Base-by-base conservation (phyloP, 2,888 invertebrate genomes). In the Eudasyphora cyanicolor region DNA sequence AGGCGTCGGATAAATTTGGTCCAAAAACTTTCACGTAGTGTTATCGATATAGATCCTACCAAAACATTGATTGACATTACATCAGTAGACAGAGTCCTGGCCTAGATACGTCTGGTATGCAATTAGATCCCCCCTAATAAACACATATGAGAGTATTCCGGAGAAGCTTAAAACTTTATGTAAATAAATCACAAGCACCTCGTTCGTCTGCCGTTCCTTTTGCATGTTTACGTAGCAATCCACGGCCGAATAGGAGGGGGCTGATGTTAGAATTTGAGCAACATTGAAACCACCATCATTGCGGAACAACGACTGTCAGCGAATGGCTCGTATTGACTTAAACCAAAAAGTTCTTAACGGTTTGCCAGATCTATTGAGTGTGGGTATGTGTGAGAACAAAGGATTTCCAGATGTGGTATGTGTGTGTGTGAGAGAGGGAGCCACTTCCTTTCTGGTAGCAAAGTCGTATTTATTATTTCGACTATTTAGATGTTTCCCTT, bases 141-240 rank as follows among this genome's bases (percentile, higher is more conserved):
- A 17, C 32, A n/a, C 5, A 35, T 38, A 7, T 14, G 35, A 54
- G 54, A n/a, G 14, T 35, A 19, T 17, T 42, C 64, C 19, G 21
- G 3, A 12, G 27, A 32, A 70, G 69, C 75, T 82, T 78, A 82
- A 74, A 82, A 78, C 38, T 82, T 82, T 62, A 78, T 54, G 32
- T 70, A 82, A 82, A 78, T 75, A 79, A 73, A 82, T 82, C 82
- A 62, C 76, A 71, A 77, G 27, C 78, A 82, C 78, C 75, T 76
- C 75, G 57, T 73, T 76, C 73, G 73, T 73, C 67, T 81, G 14
- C 6, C 12, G 24, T 57, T 57, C 24, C 14, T n/a, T 49, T 27
- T 57, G 2, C n/a, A 12, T 12, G 14, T 45, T 14, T 6, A 32
- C n/a, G n/a, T n/a, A n/a, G n/a, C n/a, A n/a, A n/a, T n/a, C n/a